phyloP scores from a whole-genome alignment of 2,113 vertebrate species.

The Irena cyanogastra region DNA sequence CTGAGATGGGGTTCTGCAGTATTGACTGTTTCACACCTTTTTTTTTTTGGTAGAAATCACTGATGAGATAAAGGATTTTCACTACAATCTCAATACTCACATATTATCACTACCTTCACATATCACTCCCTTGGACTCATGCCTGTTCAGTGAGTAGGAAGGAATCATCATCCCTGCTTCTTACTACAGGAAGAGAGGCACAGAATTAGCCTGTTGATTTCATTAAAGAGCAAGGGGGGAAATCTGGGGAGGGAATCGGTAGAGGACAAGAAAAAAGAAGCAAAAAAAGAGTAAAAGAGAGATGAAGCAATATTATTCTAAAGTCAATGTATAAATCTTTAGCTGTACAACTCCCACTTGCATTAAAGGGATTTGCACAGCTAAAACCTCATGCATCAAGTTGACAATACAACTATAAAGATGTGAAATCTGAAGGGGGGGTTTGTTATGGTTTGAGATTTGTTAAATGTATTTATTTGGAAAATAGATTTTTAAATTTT shows the following conservation, averaged over 20 bases:
- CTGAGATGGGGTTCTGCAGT: neutral
- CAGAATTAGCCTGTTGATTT: neutral
- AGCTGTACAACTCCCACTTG: slow-evolving; percentile 22
- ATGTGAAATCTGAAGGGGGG: neutral
- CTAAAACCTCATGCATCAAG: slow-evolving; percentile 52
- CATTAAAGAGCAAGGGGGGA: neutral
- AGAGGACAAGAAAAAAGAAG: neutral
- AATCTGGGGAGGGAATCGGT: neutral
- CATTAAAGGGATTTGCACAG: slow-evolving; percentile 59
- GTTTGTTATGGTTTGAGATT: neutral
- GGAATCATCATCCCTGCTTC: neutral
- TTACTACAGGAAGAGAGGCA: neutral
- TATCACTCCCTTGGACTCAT: neutral
- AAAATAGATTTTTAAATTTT: slow-evolving; percentile 47
- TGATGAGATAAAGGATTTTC: neutral
- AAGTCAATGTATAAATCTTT: slow-evolving; percentile 53
- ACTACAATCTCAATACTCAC: neutral
- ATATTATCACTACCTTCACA: neutral
- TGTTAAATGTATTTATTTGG: slow-evolving; percentile 46
- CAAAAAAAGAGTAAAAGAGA: neutral
- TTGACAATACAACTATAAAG: slow-evolving; percentile 41
- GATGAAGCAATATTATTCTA: slow-evolving; percentile 32
- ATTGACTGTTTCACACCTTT: neutral
- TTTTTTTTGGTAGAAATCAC: neutral
- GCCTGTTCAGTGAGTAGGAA: neutral